Evolutionary conservation across 1,140 invertebrate species (phyloP), one percentile per base, ranked within the genome.

Genomic region (Rhagoletis pomonella): DNA sequence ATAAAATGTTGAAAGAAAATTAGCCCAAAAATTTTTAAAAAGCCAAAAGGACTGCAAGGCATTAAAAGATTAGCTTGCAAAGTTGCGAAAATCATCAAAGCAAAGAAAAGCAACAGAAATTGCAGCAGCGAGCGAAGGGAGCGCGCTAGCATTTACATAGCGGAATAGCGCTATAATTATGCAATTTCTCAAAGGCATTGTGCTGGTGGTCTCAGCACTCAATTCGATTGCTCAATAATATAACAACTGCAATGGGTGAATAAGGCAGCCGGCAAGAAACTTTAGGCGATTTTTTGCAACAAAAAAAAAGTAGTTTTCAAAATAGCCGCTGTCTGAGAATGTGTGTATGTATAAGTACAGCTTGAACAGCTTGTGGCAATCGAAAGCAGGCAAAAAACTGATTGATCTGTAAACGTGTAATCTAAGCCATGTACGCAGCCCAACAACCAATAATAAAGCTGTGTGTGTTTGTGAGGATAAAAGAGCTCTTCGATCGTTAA

Each of bases 101-200:
- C 44, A 81, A 17, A 81, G 55, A 5, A 2, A 81, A n/a, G 44
- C 12, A 73, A 73, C 42, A 3, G 0, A 62, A 14, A 62, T 62
- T 14, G 60, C 17, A 1, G 12, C 4, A 7, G 7, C 7, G 4
- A 62, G 60, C 60, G 60, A 62, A 62, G 17, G 7, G 60, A 62
- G 60, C 7, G 12, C 60, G 60, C 60, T 14, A 62, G 17, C 17
- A 62, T 62, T 62, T 62, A 14, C 42, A 39, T 73, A 4, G 67
- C 10, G 19, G 67, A 89, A 89, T 90, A 90, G 90, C 89, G 90
- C 91, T 91, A 90, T 91, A 91, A 91, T 91, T 91, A 91, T 91
- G 91, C 90, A 91, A 91, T 91, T 91, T 91, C 91, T 91, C 91
- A 91, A 90, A 91, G 91, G 91, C 91, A 87, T 89, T 91, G 91